These are phyloP conservation scores for Syngnathoides biaculeatus DNA, from an alignment of 2,113 vertebrate species.

Conservation along the genomic window DNA sequence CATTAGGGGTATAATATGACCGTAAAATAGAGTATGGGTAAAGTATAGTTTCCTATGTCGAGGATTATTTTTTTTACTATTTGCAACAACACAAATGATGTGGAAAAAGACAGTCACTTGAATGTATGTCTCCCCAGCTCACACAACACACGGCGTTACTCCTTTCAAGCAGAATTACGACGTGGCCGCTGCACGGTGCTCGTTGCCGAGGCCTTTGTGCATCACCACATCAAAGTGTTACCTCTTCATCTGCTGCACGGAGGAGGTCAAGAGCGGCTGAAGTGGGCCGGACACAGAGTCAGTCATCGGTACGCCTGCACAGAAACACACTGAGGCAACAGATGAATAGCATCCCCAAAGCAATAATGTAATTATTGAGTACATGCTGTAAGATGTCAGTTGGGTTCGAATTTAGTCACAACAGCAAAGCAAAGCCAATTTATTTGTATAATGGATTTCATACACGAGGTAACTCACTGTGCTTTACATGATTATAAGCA, in stretches of 20 bases:
- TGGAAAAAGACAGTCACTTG: conserved; percentile 11
- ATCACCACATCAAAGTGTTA: conserved; percentile 41
- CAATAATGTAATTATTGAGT: not conserved
- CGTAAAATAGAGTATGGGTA: not conserved
- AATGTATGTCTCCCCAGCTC: conserved; percentile 16
- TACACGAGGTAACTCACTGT: too few species aligned
- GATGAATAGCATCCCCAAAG: conserved; percentile 16
- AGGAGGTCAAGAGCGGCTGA: conserved; percentile 30
- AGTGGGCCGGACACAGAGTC: conserved; percentile 23
- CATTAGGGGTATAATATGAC: not conserved
- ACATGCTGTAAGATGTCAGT: not conserved
- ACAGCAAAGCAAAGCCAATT: too few species aligned
- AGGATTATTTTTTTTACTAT: not conserved
- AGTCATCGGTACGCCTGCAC: conserved; percentile 24
- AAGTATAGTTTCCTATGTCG: not conserved
- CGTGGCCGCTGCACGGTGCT: conserved; percentile 23
- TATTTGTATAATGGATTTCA: too few species aligned
- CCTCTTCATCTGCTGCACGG: conserved; percentile 22
- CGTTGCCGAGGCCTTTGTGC: conserved; percentile 29
- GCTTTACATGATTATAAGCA: too few species aligned
- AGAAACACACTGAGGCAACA: conserved; percentile 37
- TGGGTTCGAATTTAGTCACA: not conserved
- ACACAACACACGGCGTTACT: conserved; percentile 28
- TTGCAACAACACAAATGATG: conserved; percentile 8
- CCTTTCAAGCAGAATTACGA: conserved; percentile 36